Base-by-base conservation (phyloP, 2,888 invertebrate species). In the Prenolepis imparis region DNA sequence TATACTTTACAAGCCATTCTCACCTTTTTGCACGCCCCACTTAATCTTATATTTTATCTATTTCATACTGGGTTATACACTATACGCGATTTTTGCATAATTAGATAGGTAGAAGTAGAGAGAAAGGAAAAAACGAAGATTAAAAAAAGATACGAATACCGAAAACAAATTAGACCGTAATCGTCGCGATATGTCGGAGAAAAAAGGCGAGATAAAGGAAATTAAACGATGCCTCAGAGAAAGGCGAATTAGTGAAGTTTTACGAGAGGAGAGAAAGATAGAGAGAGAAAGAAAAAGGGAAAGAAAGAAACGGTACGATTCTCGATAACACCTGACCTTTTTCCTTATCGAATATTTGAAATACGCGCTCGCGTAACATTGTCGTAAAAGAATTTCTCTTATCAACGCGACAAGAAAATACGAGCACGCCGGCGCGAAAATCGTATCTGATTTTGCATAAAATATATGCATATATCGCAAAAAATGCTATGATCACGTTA, bases 1-100 rank as follows among this genome's bases (percentile, higher is more conserved):
- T 87, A 90, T 86, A 87, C 52, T 89, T 85, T 90, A 85, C 86
- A 92, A 91, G 92, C 90, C 89, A 91, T 92, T 93, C 94, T 94
- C 94, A 94, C 93, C 93, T 93, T 93, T 87, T 90, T 74, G 84
- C 78, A 52, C n/a, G 87, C 86, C 84, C 86, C 80, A 87, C 88
- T 84, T 87, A 89, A 80, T 61, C 59, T 72, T 73, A 86, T 84
- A 85, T 57, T 68, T 39, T 70, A 55, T 66, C 70, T 74, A 61
- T 28, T 68, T 67, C 63, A 59, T 44, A 66, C 28, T 52, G 84
- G n/a, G 41, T 80, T 32, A 28, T 28, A 28, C 3, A 63, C 64
- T 70, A 77, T 44, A 28, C 73, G 75, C 44, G 11, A 39, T 82
- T 61, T 57, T 74, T 52, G 63, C 39, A 59, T 74, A 84, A 75